Evolutionary conservation across 1,140 invertebrate species (phyloP).

Genomic region (Scaptomyza graminum): DNA sequence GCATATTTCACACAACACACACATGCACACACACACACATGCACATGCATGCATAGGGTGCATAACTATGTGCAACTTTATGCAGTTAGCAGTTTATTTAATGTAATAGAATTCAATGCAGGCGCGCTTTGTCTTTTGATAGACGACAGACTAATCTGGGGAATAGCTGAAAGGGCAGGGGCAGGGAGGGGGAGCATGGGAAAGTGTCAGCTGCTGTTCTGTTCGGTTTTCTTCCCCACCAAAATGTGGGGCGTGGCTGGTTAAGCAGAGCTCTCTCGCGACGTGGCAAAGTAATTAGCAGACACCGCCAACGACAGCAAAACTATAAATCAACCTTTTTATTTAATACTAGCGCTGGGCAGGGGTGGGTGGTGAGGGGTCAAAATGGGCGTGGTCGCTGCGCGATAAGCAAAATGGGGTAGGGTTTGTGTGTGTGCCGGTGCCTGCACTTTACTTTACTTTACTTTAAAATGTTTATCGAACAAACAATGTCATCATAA

Average conservation of each 20-base stretch:
- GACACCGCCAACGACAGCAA: constrained; percentile 70
- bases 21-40: constrained; percentile 7
- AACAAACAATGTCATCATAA: constrained; percentile 82
- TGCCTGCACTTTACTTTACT: constrained; percentile 63
- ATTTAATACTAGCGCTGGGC: constrained; percentile 33
- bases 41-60: not conserved
- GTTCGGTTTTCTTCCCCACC: not conserved
- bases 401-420: constrained; percentile 35
- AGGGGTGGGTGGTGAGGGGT: not conserved
- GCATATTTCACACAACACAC: constrained; percentile 5
- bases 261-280: constrained; percentile 25
- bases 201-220: constrained; percentile 38
- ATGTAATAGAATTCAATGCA: constrained; percentile 61
- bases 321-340: constrained; percentile 81
- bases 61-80: constrained; percentile 40
- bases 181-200: constrained; percentile 2
- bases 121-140: constrained; percentile 32
- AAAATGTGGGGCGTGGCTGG: constrained; percentile 53
- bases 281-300: constrained; percentile 81
- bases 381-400: constrained; percentile 52
- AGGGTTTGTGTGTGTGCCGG: not conserved
- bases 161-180: not conserved
- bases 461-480: constrained; percentile 78
- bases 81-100: constrained; percentile 62
- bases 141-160: constrained; percentile 20